Evolutionary conservation across 2,113 vertebrate genomes (phyloP).

Genomic region (Neodon shergylaensis): DNA sequence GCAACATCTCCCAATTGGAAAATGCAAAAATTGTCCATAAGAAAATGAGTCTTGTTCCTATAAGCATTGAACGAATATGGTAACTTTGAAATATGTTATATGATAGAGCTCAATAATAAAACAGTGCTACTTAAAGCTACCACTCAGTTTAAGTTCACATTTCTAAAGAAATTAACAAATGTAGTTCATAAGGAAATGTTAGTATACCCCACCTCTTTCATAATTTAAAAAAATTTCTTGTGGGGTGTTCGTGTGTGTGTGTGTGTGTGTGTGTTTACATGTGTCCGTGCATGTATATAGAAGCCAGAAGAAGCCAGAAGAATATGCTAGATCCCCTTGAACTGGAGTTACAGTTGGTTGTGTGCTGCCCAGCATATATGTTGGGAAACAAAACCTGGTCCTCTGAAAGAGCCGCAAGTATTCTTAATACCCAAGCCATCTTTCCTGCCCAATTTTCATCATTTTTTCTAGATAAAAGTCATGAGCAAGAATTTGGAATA

Average conservation of each 20-base stretch:
- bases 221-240: background rate
- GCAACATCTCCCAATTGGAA: background rate
- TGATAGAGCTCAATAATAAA: background rate
- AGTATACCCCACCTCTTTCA: background rate
- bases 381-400: background rate
- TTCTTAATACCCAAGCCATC: background rate
- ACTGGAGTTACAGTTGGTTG: background rate
- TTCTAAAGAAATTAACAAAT: constrained; percentile 41
- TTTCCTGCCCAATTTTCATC: background rate
- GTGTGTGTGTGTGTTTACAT: background rate
- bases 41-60: background rate
- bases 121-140: background rate
- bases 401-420: background rate
- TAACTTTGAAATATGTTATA: background rate
- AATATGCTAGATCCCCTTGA: background rate
- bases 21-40: background rate
- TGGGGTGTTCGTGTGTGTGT: background rate
- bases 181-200: background rate
- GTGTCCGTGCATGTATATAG: no score
- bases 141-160: background rate
- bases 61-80: background rate
- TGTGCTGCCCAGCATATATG: background rate
- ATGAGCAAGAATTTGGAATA: background rate
- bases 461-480: background rate
- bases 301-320: no score